These are phyloP conservation scores for Samia ricini DNA, from an alignment of 1,140 invertebrate species.

Conservation along the genomic window DNA sequence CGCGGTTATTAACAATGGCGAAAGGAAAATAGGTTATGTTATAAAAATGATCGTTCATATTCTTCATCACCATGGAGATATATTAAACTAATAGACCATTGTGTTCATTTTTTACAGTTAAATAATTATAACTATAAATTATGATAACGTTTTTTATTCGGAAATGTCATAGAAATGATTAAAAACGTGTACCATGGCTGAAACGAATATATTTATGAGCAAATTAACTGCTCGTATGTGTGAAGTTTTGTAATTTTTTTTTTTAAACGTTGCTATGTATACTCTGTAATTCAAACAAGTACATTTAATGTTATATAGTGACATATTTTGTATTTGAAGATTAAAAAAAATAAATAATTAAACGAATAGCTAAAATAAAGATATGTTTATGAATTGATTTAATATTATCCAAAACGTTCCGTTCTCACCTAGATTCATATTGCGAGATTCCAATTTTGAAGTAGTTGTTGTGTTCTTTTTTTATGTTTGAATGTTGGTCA, in stretches of 20 bases:
- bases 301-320: background rate
- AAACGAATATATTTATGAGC: background rate
- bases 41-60: too few relatives aligned
- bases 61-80: too few relatives aligned
- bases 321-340: background rate
- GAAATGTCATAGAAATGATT: too few relatives aligned
- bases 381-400: background rate
- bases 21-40: too few relatives aligned
- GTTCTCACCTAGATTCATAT: slow-evolving; percentile 5
- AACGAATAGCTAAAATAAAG: background rate
- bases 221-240: background rate
- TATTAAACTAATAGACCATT: too few relatives aligned
- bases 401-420: slow-evolving; percentile 1
- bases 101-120: too few relatives aligned
- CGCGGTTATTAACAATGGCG: too few relatives aligned
- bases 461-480: slow-evolving; percentile 1
- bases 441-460: slow-evolving; percentile 1
- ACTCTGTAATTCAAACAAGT: too few relatives aligned
- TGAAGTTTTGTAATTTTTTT: background rate
- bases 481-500: background rate
- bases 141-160: too few relatives aligned
- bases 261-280: background rate
- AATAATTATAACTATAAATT: too few relatives aligned
- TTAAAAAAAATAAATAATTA: background rate
- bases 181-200: too few relatives aligned